Conservation (phyloP, 2,797 vertebrate species). For the Rachycentron canadum region DNA sequence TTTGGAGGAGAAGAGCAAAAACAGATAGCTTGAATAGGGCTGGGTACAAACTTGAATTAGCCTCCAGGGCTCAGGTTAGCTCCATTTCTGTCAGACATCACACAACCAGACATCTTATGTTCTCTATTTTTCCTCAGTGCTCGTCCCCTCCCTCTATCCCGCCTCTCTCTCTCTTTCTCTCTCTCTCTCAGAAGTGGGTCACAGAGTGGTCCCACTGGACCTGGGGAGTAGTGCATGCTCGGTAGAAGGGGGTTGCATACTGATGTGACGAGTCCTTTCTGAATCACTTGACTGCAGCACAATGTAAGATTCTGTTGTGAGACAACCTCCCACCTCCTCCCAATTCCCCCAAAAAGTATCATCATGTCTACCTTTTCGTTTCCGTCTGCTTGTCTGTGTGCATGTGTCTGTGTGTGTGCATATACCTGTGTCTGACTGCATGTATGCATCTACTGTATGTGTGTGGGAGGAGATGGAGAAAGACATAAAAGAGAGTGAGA, state of each 20-base stretch:
- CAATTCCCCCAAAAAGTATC: slow-evolving; percentile 83
- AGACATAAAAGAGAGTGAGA: slow-evolving; percentile 60
- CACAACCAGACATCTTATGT: slow-evolving; percentile 83
- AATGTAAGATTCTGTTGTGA: slow-evolving; percentile 69
- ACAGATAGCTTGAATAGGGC: slow-evolving; percentile 65
- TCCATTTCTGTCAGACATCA: slow-evolving; percentile 84
- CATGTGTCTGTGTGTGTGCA: slow-evolving; percentile 44
- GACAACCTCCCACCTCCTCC: slow-evolving; percentile 10
- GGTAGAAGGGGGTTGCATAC: slow-evolving; percentile 84
- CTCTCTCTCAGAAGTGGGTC: slow-evolving; percentile 84
- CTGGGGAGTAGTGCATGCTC: slow-evolving; percentile 82
- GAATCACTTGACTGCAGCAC: slow-evolving; percentile 81
- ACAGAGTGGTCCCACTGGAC: slow-evolving; percentile 86
- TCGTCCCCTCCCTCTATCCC: slow-evolving; percentile 77
- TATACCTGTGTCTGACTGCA: slow-evolving; percentile 56
- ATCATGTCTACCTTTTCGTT: slow-evolving; percentile 74
- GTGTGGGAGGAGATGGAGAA: slow-evolving; percentile 49
- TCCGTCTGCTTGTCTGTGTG: slow-evolving; percentile 41
- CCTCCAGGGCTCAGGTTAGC: slow-evolving; percentile 82
- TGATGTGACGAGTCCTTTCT: slow-evolving; percentile 85
- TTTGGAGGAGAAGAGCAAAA: slow-evolving; percentile 59
- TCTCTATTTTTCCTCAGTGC: slow-evolving; percentile 79
- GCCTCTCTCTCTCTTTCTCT: slow-evolving; percentile 64
- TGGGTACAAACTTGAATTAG: slow-evolving; percentile 79
- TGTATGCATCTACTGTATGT: slow-evolving; percentile 58